Evolutionary conservation across 2,113 vertebrate genomes (phyloP).

Genomic region (Psilopsiagon aurifrons): DNA sequence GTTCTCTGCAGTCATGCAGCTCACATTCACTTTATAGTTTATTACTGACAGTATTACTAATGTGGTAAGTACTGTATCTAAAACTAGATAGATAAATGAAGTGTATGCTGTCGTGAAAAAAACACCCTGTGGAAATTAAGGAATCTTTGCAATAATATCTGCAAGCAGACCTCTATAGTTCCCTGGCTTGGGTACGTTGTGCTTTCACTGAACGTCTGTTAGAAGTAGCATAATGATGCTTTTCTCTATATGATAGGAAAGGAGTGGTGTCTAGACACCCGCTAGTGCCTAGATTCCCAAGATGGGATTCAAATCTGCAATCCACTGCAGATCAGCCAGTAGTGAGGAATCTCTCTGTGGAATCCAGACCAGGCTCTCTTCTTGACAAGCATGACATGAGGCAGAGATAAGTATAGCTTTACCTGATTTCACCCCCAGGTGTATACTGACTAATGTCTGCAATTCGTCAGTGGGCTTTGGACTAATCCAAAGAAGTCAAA

Average conservation of each 20-base stretch:
- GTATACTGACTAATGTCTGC: background rate
- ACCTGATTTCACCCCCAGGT: background rate
- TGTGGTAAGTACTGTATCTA: background rate
- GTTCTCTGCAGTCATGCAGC: background rate
- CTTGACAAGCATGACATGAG: background rate
- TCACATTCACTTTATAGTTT: background rate
- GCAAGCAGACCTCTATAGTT: background rate
- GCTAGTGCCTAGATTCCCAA: background rate
- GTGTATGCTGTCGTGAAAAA: background rate
- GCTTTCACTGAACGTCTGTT: background rate
- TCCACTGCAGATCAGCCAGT: background rate
- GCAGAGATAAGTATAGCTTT: background rate
- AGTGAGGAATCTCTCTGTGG: background rate
- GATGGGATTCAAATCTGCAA: background rate
- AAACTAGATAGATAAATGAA: background rate
- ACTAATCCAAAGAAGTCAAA: background rate
- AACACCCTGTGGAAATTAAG: background rate
- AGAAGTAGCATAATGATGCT: background rate
- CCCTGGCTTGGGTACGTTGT: rapidly evolving
- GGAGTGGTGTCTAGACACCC: background rate
- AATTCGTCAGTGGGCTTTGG: background rate
- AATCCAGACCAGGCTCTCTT: background rate
- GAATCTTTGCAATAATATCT: background rate
- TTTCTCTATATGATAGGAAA: background rate
- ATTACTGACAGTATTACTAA: background rate